Evolutionary conservation across 2,888 invertebrate genomes (phyloP).

Genomic region (Eupelmus urozonus): DNA sequence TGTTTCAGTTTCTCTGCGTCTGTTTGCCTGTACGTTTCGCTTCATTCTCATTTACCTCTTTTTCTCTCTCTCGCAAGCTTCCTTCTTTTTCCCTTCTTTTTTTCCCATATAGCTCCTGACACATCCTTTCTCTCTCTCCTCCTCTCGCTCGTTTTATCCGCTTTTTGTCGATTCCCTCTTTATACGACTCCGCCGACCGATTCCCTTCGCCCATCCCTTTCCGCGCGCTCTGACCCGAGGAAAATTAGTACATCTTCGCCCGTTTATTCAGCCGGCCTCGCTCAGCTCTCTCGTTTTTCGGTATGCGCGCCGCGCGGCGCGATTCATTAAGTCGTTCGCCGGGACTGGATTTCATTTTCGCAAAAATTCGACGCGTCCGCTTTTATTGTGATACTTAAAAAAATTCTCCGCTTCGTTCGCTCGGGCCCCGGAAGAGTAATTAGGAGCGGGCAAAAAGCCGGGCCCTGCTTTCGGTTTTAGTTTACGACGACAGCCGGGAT

Average conservation of each 20-base stretch:
- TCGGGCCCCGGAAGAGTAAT: slow-evolving; percentile 15
- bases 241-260: slow-evolving; percentile 54
- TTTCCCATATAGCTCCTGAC: neutral
- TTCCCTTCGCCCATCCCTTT: slow-evolving; percentile 12
- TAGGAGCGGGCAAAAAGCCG: slow-evolving; percentile 11
- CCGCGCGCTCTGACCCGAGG: slow-evolving; percentile 30
- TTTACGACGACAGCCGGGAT: no score
- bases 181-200: slow-evolving; percentile 36
- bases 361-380: slow-evolving; percentile 19
- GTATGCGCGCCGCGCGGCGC: neutral
- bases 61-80: neutral
- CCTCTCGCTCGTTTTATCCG: neutral
- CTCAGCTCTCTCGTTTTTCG: slow-evolving; percentile 4
- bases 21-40: neutral
- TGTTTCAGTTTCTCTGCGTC: neutral
- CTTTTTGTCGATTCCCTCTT: slow-evolving; percentile 26
- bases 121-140: neutral
- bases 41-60: neutral
- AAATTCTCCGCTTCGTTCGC: neutral
- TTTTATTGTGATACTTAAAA: slow-evolving; percentile 39
- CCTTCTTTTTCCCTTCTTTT: neutral
- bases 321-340: slow-evolving; percentile 54
- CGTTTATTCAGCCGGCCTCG: slow-evolving; percentile 35
- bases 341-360: slow-evolving; percentile 47
- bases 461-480: no score